Percentiles rank a stretch among this genome's conserved stretches.
phyloP scores from a whole-genome alignment of 1,140 invertebrate genomes.

The Listronotus bonariensis region DNA sequence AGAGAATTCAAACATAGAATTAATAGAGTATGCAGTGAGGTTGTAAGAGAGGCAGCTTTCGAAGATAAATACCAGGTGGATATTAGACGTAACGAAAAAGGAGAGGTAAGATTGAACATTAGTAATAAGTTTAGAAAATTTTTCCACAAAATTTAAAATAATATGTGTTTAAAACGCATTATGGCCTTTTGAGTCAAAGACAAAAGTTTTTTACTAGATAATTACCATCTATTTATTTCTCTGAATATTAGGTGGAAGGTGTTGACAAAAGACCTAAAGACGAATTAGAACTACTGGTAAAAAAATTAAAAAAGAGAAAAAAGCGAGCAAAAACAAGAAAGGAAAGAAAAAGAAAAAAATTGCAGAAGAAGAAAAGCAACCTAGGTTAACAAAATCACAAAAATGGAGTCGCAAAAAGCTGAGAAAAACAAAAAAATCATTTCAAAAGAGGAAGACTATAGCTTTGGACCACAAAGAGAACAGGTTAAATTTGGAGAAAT shows the following conservation, averaged over 20 bases:
- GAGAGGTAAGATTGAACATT: constrained; percentile 44
- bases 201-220: constrained; percentile 13
- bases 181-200: neutral
- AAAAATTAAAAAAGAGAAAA: constrained; percentile 50
- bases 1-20: constrained; percentile 58
- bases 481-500: constrained; percentile 69
- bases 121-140: too few species aligned
- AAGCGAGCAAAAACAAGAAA: constrained; percentile 56
- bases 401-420: constrained; percentile 57
- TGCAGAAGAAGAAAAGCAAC: constrained; percentile 42
- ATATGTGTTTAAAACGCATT: too few species aligned
- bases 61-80: constrained; percentile 62
- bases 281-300: constrained; percentile 55
- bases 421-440: constrained; percentile 56
- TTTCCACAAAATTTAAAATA: too few species aligned
- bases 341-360: constrained; percentile 56
- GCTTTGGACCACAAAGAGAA: constrained; percentile 58
- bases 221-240: neutral
- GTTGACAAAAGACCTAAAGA: constrained; percentile 57
- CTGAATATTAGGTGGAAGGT: constrained; percentile 48
- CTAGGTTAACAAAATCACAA: constrained; percentile 57
- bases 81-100: constrained; percentile 59
- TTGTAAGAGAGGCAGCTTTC: constrained; percentile 60
- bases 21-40: constrained; percentile 55
- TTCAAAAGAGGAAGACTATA: constrained; percentile 48